Conservation (phyloP, 2,888 invertebrate genomes). For the Epinotia nisella region DNA sequence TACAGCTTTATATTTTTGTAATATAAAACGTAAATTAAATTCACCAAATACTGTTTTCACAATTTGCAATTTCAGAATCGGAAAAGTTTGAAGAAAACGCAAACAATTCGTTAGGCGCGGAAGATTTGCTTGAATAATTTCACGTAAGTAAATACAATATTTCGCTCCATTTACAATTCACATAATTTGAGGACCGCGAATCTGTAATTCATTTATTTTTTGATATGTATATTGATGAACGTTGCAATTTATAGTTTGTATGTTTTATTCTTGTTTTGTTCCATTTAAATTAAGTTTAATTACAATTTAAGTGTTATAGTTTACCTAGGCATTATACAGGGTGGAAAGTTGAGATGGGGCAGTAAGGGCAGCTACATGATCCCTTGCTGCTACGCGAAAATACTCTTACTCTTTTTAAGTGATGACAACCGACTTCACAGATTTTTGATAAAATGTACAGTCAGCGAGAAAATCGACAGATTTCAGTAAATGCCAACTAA, state of each 20-base stretch:
- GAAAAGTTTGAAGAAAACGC: constrained; percentile 68
- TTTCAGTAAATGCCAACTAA: no score
- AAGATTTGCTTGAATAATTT: constrained; percentile 76
- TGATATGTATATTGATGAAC: constrained; percentile 33
- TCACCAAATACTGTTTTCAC: constrained; percentile 51
- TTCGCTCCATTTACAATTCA: constrained; percentile 77
- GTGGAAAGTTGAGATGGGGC: no score
- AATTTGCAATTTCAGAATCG: constrained; percentile 65
- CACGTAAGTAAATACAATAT: constrained; percentile 76
- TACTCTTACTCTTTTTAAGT: no score
- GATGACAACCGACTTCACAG: no score
- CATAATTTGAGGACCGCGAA: constrained; percentile 57
- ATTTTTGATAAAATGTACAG: no score
- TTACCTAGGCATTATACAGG: no score
- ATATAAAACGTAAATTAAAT: constrained; percentile 47
- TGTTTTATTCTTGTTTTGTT: neutral
- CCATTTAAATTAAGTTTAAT: no score
- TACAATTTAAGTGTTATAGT: no score
- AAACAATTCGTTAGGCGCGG: constrained; percentile 77
- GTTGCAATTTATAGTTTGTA: neutral
- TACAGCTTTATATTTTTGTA: neutral
- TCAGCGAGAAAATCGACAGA: no score
- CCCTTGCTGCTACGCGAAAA: no score
- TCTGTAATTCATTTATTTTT: constrained; percentile 45
- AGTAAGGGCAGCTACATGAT: no score